Conservation (phyloP, 2,113 vertebrate genomes). For the Eira barbara region DNA sequence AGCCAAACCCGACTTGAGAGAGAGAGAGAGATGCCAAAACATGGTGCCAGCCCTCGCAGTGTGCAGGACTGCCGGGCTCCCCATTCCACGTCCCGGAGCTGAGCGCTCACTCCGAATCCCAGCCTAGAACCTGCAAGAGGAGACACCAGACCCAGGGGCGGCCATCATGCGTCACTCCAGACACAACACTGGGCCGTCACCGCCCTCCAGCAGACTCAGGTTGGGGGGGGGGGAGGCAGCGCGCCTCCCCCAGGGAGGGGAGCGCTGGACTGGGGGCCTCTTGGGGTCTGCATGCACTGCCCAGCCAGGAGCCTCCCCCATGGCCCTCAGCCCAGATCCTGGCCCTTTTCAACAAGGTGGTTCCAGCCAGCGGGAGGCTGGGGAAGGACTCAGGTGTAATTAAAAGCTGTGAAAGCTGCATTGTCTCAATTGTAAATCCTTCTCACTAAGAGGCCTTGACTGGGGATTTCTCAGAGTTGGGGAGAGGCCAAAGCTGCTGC, state of each 20-base stretch:
- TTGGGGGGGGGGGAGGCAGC: fast-evolving
- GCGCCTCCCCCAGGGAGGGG: not conserved
- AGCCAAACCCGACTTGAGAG: not conserved
- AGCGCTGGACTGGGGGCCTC: not conserved
- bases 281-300: not conserved
- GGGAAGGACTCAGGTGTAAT: slow-evolving; percentile 57
- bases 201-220: not conserved
- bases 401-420: slow-evolving; percentile 48
- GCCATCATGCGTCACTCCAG: too few species aligned
- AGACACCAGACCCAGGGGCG: not conserved
- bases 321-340: not conserved
- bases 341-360: slow-evolving; percentile 15
- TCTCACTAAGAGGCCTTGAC: slow-evolving; percentile 26
- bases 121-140: not conserved
- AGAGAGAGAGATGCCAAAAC: not conserved
- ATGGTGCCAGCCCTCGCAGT: fast-evolving
- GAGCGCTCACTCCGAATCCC: too few species aligned
- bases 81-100: not conserved
- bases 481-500: not conserved
- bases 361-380: slow-evolving; percentile 30
- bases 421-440: slow-evolving; percentile 60
- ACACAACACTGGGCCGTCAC: not conserved
- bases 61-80: too few species aligned
- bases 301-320: not conserved
- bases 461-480: slow-evolving; percentile 21